Evolutionary conservation across 2,113 vertebrate genomes (phyloP), one percentile per base, ranked within the genome.

Genomic region (Hiodon tergisus): DNA sequence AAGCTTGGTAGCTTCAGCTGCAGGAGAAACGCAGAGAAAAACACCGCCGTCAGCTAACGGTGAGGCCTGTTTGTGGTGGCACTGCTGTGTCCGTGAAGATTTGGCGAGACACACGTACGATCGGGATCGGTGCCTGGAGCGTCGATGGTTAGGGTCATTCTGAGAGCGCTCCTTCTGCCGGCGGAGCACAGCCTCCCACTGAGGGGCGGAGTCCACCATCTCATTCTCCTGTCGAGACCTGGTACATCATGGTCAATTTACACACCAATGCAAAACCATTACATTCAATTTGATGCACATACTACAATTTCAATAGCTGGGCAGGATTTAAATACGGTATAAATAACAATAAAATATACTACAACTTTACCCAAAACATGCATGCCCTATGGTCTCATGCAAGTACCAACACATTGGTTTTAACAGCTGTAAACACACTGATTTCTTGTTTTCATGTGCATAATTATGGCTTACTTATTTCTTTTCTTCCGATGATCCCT

Each of bases 111-210:
- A 51, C 16, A 72, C 92, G 1, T 89, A 94, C 93, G 92, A 96
- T 88, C 94, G 90, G 66, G 94, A 96, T 83, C 94, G 91, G 76
- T 96, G 93, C 69, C 91, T 89, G 75, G 94, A 96, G 74, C 92
- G 87, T 1, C 94, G 87, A 74, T 89, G 88, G 84, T 81, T 93
- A 8, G 92, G 88, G 58, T 95, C 94, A 0, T 82, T 81, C 75
- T 92, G 89, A 52, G 76, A 88, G 77, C 92, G 93, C 76, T 94
- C 94, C 76, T 94, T 95, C 73, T 95, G 94, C 71, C 90, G 86
- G 66, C 92, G 89, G 48, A 93, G 85, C 6, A 94, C 93, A 3
- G 91, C 94, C 86, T 96, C 94, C 93, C 94, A 95, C 81, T 95
- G 94, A 54, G 94, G 92, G 2, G 87, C 93, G 0, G 93, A 95